Base-by-base conservation (phyloP, 35 echinoderm and acorn worm genomes). In the Lytechinus pictus region DNA sequence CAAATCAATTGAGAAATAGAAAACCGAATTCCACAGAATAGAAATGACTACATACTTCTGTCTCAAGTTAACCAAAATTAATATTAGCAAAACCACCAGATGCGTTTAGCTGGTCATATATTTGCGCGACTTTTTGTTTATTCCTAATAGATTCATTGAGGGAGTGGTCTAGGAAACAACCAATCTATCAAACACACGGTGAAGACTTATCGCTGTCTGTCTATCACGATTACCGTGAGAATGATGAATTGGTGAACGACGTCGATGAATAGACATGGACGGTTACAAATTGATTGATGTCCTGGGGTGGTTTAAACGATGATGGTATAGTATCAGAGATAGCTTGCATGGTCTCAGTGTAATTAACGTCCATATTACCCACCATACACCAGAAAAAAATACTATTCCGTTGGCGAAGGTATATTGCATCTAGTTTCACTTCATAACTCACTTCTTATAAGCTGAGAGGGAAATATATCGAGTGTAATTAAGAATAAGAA, bases 361-460 rank as follows among this genome's bases (percentile, higher is more conserved):
- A 90, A 90, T 90, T 90, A 90, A 54, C 52, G 88, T 44, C 88
- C 52, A 90, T 90, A 14, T 44, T 27, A 90, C 28, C 24, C 29
- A 21, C 88, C 10, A 58, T 58, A 58, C 9, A 54, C 88, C 52
- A 54, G 52, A 51, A 10, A 51, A 10, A 19, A 14, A 12, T 90
- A 52, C 52, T 28, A 51, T 52, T 79, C 52, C 27, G 52, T 90
- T 52, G 4, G 88, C 33, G 52, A 28, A 90, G 88, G 88, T 90
- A 90, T 90, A 51, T 5, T 90, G 29, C 88, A 90, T 44, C 88
- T 90, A 28, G 88, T 52, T 90, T 90, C 88, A 21, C 27, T 52
- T 28, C 28, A 90, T 44, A 33, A 24, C 21, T n/a, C 1, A 79
- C 56, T 58, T 58, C 8, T 8, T 24, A n/a, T 6, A n/a, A 79